Evolutionary conservation across 2,797 vertebrate genomes (phyloP).

Genomic region (Menidia menidia): DNA sequence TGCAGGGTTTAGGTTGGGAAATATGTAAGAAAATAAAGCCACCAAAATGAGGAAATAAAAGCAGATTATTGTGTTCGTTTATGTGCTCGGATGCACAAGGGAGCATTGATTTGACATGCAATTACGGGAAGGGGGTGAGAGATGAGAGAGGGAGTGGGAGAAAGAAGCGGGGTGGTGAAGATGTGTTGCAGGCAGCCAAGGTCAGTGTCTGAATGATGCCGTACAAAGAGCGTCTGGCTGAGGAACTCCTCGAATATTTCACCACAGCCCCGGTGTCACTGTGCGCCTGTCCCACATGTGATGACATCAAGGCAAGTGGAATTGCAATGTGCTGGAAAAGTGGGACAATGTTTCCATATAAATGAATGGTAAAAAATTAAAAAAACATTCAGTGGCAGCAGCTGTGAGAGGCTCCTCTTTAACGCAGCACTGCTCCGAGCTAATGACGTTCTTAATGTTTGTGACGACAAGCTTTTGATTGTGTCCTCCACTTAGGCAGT

Average conservation of each 20-base stretch:
- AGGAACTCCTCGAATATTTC: slow-evolving; percentile 1
- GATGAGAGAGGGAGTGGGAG: slow-evolving; percentile 42
- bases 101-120: slow-evolving; percentile 79
- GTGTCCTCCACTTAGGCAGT: background rate
- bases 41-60: background rate
- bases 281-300: background rate
- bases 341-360: background rate
- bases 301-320: slow-evolving; percentile 6
- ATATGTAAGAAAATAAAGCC: slow-evolving; percentile 16
- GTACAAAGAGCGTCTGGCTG: slow-evolving; percentile 53
- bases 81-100: slow-evolving; percentile 67
- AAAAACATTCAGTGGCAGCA: background rate
- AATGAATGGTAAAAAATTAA: background rate
- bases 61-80: slow-evolving; percentile 53
- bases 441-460: background rate
- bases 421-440: background rate
- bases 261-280: background rate
- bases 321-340: background rate
- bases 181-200: slow-evolving; percentile 63
- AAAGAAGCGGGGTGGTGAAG: slow-evolving; percentile 34
- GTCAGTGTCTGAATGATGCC: slow-evolving; percentile 57
- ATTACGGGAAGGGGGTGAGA: slow-evolving; percentile 69
- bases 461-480: background rate
- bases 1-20: slow-evolving; percentile 18
- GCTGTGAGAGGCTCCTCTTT: background rate